Conservation (phyloP, 92 coral and sea anemone species). For the Epizoanthus stellaris region DNA sequence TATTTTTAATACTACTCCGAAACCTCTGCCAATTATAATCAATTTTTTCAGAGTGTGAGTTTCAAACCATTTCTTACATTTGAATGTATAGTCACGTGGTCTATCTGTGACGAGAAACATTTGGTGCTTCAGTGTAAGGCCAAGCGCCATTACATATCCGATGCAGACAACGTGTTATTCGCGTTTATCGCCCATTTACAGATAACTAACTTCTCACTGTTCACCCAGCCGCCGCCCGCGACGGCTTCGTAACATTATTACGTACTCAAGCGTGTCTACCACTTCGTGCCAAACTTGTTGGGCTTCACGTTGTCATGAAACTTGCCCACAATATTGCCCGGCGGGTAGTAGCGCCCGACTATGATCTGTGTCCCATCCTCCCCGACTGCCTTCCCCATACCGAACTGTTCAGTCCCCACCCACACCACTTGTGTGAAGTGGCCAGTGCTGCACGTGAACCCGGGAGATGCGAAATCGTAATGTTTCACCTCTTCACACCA, state of each 20-base stretch:
- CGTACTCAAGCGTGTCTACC: background rate
- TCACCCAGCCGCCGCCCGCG: conserved; percentile 25
- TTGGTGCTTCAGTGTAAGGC: too few relatives aligned
- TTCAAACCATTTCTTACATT: too few relatives aligned
- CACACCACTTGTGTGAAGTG: conserved; percentile 93
- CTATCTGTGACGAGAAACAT: too few relatives aligned
- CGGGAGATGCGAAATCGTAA: conserved; percentile 86
- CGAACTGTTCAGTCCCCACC: conserved; percentile 90
- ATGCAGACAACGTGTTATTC: background rate
- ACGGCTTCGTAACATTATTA: background rate
- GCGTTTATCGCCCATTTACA: too few relatives aligned
- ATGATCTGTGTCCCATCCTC: conserved; percentile 90
- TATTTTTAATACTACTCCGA: too few relatives aligned
- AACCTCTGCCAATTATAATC: too few relatives aligned
- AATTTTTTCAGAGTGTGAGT: too few relatives aligned
- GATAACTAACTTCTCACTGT: background rate
- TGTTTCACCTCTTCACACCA: conserved; percentile 94
- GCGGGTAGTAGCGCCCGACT: conserved; percentile 93
- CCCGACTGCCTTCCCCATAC: conserved; percentile 91
- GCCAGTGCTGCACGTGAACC: conserved; percentile 88
- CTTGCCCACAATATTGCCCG: conserved; percentile 92
- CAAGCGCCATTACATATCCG: background rate
- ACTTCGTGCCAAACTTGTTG: conserved; percentile 52
- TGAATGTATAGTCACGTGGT: too few relatives aligned
- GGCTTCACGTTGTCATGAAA: conserved; percentile 91